Base-by-base conservation (phyloP, 1,140 invertebrate genomes). In the Himalopsyche phryganea region DNA sequence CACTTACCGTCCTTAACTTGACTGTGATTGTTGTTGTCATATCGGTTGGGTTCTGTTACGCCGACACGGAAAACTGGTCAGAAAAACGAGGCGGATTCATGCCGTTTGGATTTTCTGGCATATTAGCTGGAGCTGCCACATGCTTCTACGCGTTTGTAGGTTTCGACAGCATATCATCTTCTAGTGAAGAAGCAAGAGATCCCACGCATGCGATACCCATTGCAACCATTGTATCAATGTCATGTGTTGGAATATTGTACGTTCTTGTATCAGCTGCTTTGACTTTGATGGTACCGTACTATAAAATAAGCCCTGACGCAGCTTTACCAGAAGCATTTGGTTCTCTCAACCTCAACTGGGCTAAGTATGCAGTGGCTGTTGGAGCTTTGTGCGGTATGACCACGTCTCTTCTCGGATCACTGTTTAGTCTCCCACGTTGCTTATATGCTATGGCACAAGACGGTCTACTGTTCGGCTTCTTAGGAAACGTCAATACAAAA, bases 381-480 rank as follows among this genome's bases (percentile, higher is more conserved):
- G 93, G 93, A 6, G 91, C 93, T 0, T 77, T 96, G 1, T 90
- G 90, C 69, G 93, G 92, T 6, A 93, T 96, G 88, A 92, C 91
- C 0, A 90, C 88, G 0, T 92, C 90, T 0, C 74, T 94, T 0
- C 83, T 94, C 47, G 89, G 92, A 2, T 92, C 89, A 0, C 71
- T 95, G 0, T 96, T 91, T 68, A 87, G 90, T 0, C 71, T 94
- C 6, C 90, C 92, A 0, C 77, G 91, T 14, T 91, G 90, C 56
- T 83, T 93, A 69, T 95, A 95, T 66, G 85, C 91, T 0, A 94
- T 96, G 91, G 89, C 92, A 0, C 81, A 83, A 18, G 93, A 96
- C 68, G 92, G 92, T 0, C 73, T 96, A 1, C 76, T 95, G 1
- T 94, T 94, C 65, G 81, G 85, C 20, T 91, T 90, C 61, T 78